Percentiles rank a stretch among this genome's conserved stretches.
Conservation (phyloP, 2,113 vertebrate genomes). For the Salvator merianae region DNA sequence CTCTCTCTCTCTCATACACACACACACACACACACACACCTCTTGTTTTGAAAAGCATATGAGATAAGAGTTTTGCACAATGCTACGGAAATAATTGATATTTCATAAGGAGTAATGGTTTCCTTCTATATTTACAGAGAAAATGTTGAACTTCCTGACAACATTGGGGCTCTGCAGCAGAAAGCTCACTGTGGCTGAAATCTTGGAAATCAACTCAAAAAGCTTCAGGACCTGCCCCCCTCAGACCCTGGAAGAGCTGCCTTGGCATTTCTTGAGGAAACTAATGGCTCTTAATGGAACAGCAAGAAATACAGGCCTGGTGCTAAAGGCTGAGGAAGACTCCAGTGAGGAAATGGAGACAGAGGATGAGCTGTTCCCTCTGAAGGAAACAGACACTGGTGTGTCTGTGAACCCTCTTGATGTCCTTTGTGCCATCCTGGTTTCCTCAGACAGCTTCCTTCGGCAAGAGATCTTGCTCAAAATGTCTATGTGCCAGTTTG, state of each 20-base stretch:
- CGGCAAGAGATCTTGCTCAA: constrained; percentile 77
- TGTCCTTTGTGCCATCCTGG: constrained; percentile 75
- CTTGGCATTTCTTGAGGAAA: constrained; percentile 62
- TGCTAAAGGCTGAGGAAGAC: neutral
- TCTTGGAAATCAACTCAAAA: constrained; percentile 57
- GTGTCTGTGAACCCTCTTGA: constrained; percentile 77
- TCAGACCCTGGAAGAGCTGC: constrained; percentile 59
- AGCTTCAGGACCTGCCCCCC: constrained; percentile 56
- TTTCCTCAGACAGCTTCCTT: constrained; percentile 78
- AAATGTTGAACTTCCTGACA: constrained; percentile 46
- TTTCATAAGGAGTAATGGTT: neutral
- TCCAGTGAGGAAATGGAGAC: neutral
- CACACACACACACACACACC: too few relatives aligned
- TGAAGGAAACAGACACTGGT: neutral
- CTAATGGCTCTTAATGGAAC: constrained; percentile 42
- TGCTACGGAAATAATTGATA: neutral
- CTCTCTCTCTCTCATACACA: too few relatives aligned
- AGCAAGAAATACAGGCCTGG: constrained; percentile 57
- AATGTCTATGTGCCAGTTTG: constrained; percentile 85
- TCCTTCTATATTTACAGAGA: constrained; percentile 35
- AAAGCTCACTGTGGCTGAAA: constrained; percentile 58
- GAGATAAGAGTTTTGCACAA: too few relatives aligned
- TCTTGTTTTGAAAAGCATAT: too few relatives aligned
- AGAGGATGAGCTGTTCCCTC: neutral
- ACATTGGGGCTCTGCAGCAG: constrained; percentile 45